Evolutionary conservation across 2,113 vertebrate species (phyloP).

Genomic region (Colistium nudipinnis): DNA sequence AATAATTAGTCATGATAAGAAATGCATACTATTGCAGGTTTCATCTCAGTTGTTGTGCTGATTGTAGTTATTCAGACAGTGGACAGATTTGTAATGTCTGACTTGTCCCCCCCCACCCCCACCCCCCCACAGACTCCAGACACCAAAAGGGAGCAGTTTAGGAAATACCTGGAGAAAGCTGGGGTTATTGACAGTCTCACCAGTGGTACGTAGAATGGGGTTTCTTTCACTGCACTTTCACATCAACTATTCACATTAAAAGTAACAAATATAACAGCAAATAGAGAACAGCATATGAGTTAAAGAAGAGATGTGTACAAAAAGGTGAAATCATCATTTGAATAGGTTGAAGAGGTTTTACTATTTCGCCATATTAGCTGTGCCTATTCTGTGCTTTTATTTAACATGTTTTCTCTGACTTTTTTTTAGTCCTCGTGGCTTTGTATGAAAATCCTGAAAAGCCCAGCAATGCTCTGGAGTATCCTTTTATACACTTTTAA

Average conservation of each 20-base stretch:
- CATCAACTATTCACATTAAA: not conserved
- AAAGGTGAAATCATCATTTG: too few species aligned
- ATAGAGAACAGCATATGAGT: too few species aligned
- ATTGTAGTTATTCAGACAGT: too few species aligned
- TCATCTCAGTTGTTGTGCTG: too few species aligned
- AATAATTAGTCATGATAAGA: too few species aligned
- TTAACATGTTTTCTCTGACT: not conserved
- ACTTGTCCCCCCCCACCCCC: not conserved
- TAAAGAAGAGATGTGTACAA: too few species aligned
- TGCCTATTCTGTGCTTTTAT: not conserved
- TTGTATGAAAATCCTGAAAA: slow-evolving; percentile 94
- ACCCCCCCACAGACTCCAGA: slow-evolving; percentile 87
- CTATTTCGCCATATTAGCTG: not conserved
- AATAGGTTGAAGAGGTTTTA: too few species aligned
- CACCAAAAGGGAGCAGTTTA: slow-evolving; percentile 93
- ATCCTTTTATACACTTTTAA: slow-evolving; percentile 82
- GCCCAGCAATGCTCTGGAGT: slow-evolving; percentile 94
- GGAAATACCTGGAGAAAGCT: slow-evolving; percentile 94
- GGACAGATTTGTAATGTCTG: not conserved
- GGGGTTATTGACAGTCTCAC: slow-evolving; percentile 93
- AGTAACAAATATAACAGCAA: too few species aligned
- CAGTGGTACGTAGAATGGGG: slow-evolving; percentile 82
- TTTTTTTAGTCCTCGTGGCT: slow-evolving; percentile 88
- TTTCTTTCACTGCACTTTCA: not conserved
- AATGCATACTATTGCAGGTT: too few species aligned